A percentile compares a stretch with the other conserved stretches of the same genome.
phyloP scores from a whole-genome alignment of 92 coral and sea anemone species.

The Siderastrea radians region DNA sequence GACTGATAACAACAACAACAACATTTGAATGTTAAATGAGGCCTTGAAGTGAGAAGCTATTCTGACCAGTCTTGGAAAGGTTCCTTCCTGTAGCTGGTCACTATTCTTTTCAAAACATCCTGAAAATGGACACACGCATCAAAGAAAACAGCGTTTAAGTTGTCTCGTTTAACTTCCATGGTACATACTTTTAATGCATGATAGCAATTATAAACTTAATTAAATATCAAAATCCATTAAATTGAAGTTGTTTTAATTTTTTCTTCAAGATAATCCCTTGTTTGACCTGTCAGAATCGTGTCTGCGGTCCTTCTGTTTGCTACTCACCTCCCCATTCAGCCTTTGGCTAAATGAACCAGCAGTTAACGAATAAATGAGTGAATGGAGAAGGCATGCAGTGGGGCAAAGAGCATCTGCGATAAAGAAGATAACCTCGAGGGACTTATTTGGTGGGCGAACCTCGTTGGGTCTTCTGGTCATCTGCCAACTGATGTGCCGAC shows the following conservation, averaged over 20 bases:
- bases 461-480: background rate
- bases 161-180: background rate
- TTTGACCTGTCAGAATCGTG: background rate
- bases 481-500: too few relatives aligned
- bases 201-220: background rate
- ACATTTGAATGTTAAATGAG: too few relatives aligned
- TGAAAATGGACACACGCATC: too few relatives aligned
- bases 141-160: too few relatives aligned
- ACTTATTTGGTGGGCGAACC: background rate
- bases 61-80: too few relatives aligned
- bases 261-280: conserved; percentile 9
- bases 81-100: too few relatives aligned
- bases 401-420: too few relatives aligned
- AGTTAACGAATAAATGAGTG: background rate
- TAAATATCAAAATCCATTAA: background rate
- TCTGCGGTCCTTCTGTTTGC: background rate
- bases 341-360: too few relatives aligned
- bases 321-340: background rate
- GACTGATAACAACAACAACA: too few relatives aligned
- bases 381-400: background rate
- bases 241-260: background rate
- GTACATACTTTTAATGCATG: background rate
- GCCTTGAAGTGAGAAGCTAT: too few relatives aligned
- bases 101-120: too few relatives aligned
- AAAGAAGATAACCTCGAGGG: background rate